Evolutionary conservation across 1,140 invertebrate species (phyloP).

Genomic region (Lethrus apterus): DNA sequence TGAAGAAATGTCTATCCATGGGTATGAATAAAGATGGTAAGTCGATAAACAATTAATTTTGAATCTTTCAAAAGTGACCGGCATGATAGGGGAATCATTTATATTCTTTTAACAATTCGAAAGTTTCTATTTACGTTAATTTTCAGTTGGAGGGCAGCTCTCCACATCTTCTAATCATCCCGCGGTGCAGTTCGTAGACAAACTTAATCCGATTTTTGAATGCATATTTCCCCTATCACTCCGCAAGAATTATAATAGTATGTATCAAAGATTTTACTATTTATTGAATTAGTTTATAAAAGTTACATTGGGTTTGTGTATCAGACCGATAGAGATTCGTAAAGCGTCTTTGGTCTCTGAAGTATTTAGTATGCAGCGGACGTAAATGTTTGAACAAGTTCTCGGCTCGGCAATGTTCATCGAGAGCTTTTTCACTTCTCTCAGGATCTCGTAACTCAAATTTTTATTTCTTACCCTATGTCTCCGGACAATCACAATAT

Average conservation of each 20-base stretch:
- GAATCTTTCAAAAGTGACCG: no score
- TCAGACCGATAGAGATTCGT: neutral
- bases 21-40: conserved; percentile 99
- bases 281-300: neutral
- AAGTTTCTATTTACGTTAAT: neutral
- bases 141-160: neutral
- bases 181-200: neutral
- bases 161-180: neutral
- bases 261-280: neutral
- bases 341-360: conserved; percentile 9
- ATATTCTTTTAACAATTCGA: no score
- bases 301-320: neutral
- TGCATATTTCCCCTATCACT: neutral
- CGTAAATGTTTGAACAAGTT: conserved; percentile 27
- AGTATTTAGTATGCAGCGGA: conserved; percentile 28
- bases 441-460: conserved; percentile 19
- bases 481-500: no score
- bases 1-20: conserved; percentile 97
- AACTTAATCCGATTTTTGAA: neutral
- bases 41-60: conserved; percentile 36
- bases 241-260: no score
- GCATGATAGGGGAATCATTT: no score
- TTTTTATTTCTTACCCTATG: neutral
- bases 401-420: conserved; percentile 30
- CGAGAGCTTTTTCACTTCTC: conserved; percentile 33